A percentile compares a stretch with the other conserved stretches of the same genome.
phyloP scores from a whole-genome alignment of 2,888 invertebrate species.

The Eristalis pertinax region DNA sequence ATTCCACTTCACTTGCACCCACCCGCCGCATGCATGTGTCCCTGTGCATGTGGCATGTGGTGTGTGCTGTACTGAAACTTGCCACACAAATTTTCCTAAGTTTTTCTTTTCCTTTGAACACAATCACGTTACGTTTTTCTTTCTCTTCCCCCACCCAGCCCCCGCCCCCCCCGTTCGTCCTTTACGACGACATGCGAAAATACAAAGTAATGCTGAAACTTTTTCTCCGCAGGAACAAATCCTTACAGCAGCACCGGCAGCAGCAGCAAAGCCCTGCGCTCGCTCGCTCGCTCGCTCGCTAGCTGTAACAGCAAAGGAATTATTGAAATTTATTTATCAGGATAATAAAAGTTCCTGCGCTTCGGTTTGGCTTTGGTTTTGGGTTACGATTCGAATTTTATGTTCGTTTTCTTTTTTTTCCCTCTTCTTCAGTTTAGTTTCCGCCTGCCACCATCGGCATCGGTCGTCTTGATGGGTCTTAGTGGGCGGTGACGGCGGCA shows the following conservation, averaged over 20 bases:
- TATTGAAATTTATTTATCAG: conserved; percentile 72
- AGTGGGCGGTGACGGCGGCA: neutral
- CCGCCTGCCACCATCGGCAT: neutral
- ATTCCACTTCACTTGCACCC: neutral
- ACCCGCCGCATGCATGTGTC: neutral
- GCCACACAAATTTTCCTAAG: conserved; percentile 60
- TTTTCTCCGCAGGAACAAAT: conserved; percentile 51
- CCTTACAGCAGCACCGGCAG: conserved; percentile 21
- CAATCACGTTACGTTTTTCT: neutral
- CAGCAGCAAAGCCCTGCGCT: neutral
- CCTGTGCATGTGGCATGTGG: neutral
- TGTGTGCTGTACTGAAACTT: conserved; percentile 32
- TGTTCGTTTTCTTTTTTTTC: conserved; percentile 8
- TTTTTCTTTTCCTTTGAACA: conserved; percentile 45
- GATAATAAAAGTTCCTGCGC: conserved; percentile 59
- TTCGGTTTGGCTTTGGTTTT: conserved; percentile 41
- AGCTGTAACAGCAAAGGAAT: conserved; percentile 37
- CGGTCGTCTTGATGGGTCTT: conserved; percentile 6
- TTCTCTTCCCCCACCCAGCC: neutral
- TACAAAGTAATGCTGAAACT: conserved; percentile 66
- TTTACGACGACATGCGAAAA: conserved; percentile 17
- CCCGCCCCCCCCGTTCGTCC: too few species aligned
- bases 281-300: neutral
- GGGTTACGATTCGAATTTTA: conserved; percentile 11
- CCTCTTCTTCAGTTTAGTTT: neutral